Conservation (phyloP, 1,140 invertebrate species). For the Drosophila punjabiensis region DNA sequence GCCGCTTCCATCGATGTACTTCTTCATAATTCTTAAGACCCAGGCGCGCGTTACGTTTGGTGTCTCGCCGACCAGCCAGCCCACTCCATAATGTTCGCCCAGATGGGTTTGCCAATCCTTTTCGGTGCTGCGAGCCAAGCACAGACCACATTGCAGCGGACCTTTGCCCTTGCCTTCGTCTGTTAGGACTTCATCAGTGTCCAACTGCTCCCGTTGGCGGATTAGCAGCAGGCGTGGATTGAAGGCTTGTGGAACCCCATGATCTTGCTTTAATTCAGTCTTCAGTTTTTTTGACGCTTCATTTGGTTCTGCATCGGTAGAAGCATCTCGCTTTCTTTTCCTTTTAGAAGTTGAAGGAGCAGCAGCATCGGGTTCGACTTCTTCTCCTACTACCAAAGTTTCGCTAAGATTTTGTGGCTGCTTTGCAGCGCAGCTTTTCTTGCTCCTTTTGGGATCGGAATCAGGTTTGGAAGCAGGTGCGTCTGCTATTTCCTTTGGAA, state of each 20-base stretch:
- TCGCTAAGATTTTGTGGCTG: too few species aligned
- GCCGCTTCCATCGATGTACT: background rate
- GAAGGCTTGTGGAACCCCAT: constrained; percentile 4
- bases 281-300: constrained; percentile 8
- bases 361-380: background rate
- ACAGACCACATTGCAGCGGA: constrained; percentile 66
- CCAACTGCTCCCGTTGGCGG: constrained; percentile 61
- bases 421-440: too few species aligned
- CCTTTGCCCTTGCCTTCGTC: constrained; percentile 45
- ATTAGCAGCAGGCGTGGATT: constrained; percentile 65
- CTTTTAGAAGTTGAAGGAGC: background rate
- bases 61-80: constrained; percentile 51
- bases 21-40: constrained; percentile 19
- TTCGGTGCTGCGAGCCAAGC: constrained; percentile 44
- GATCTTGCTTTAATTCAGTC: background rate
- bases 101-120: constrained; percentile 53
- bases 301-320: background rate
- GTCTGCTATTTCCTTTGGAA: background rate
- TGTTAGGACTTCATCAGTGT: constrained; percentile 52
- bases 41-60: constrained; percentile 4
- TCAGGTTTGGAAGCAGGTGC: background rate
- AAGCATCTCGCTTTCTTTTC: constrained; percentile 7
- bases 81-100: constrained; percentile 71
- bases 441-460: background rate
- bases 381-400: background rate